Evolutionary conservation across 2,888 invertebrate genomes (phyloP).

Genomic region (Habroteleia sp.): DNA sequence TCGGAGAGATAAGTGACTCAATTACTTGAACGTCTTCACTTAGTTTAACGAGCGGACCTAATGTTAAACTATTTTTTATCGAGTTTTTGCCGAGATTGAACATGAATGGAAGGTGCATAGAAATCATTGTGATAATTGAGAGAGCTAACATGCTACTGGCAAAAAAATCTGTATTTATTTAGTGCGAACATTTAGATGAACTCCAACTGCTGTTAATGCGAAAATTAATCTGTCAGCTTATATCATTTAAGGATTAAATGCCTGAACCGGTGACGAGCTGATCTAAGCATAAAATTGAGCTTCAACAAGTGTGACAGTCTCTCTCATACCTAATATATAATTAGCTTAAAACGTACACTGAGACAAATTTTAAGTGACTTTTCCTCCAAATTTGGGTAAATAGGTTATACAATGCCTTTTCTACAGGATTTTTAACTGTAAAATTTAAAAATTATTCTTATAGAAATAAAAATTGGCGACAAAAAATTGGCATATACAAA

Average conservation of each 20-base stretch:
- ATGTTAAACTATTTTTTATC: constrained; percentile 26
- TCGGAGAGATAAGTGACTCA: constrained; percentile 25
- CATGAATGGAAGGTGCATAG: neutral
- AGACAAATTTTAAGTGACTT: too few relatives aligned
- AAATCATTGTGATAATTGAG: constrained; percentile 23
- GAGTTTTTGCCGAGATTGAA: neutral
- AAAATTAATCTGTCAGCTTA: constrained; percentile 30
- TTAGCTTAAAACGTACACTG: too few relatives aligned
- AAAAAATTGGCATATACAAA: too few relatives aligned
- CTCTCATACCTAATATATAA: too few relatives aligned
- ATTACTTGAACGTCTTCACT: constrained; percentile 34
- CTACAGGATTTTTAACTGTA: too few relatives aligned
- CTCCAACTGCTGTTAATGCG: neutral
- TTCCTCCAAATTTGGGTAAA: too few relatives aligned
- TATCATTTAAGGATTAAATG: constrained; percentile 29
- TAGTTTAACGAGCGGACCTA: constrained; percentile 9
- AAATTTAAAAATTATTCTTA: too few relatives aligned
- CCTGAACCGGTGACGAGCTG: too few relatives aligned
- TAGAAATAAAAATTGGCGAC: too few relatives aligned
- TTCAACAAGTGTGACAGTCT: too few relatives aligned
- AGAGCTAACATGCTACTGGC: constrained; percentile 9
- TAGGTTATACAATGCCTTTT: too few relatives aligned
- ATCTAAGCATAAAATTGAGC: too few relatives aligned
- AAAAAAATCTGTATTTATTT: constrained; percentile 3
- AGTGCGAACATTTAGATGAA: neutral